phyloP scores from a whole-genome alignment of 2,888 invertebrate genomes.

The Gastrophysa polygoni region DNA sequence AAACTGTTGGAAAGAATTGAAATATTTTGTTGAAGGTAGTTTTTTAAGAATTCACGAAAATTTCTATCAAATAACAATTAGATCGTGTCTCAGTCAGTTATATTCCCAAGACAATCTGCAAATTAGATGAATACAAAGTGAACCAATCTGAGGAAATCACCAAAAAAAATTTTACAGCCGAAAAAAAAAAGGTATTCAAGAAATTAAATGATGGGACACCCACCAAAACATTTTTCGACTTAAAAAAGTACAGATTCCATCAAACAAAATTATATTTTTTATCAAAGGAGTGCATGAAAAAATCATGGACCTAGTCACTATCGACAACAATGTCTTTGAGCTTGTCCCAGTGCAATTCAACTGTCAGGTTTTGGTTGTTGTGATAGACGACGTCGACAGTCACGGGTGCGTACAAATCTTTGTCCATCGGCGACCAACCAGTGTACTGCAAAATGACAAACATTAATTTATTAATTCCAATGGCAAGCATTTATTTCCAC shows the following conservation, averaged over 20 bases:
- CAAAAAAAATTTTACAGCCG: neutral
- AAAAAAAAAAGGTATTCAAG: neutral
- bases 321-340: conserved; percentile 52
- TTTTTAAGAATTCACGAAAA: too few species aligned
- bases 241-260: neutral
- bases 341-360: conserved; percentile 54
- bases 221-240: neutral
- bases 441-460: conserved; percentile 52
- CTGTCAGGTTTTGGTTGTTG: conserved; percentile 50
- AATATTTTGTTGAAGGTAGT: too few species aligned
- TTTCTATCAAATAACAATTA: too few species aligned
- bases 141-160: too few species aligned
- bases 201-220: neutral
- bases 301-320: conserved; percentile 49
- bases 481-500: too few species aligned
- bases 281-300: conserved; percentile 3
- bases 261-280: conserved; percentile 7
- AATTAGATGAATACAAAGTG: too few species aligned
- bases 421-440: conserved; percentile 57
- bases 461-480: too few species aligned
- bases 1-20: too few species aligned
- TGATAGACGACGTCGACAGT: conserved; percentile 52
- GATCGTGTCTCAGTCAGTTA: too few species aligned
- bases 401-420: conserved; percentile 54
- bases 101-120: too few species aligned